Percentiles rank a stretch among this genome's conserved stretches.
Conservation (phyloP, 1,140 invertebrate genomes). For the Potamilus streckersoni region DNA sequence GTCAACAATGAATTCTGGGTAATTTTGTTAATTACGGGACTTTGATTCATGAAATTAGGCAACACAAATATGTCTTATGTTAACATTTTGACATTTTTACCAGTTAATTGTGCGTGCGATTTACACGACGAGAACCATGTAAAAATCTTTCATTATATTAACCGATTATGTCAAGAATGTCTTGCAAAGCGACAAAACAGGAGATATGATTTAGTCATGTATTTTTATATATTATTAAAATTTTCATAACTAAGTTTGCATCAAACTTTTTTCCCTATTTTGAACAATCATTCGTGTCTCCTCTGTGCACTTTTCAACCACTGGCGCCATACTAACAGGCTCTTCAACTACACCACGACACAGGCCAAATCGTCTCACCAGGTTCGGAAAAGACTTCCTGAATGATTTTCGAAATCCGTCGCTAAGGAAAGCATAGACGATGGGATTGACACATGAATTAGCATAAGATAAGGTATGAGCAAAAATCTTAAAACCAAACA, state of each 20-base stretch:
- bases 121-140: too few relatives aligned
- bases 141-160: too few relatives aligned
- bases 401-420: constrained; percentile 89
- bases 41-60: too few relatives aligned
- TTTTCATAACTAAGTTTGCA: constrained; percentile 27
- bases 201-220: too few relatives aligned
- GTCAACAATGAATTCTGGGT: too few relatives aligned
- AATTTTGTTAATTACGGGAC: too few relatives aligned
- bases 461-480: constrained; percentile 92
- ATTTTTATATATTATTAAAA: neutral
- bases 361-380: constrained; percentile 29
- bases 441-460: constrained; percentile 94
- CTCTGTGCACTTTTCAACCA: constrained; percentile 15
- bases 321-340: constrained; percentile 6
- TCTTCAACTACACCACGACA: constrained; percentile 24
- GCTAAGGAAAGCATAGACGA: constrained; percentile 91
- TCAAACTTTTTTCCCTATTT: constrained; percentile 18
- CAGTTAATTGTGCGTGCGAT: too few relatives aligned
- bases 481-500: constrained; percentile 84
- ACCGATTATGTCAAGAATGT: too few relatives aligned
- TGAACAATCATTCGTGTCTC: constrained; percentile 1
- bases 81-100: too few relatives aligned
- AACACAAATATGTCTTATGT: too few relatives aligned
- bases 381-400: constrained; percentile 44
- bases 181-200: too few relatives aligned